Evolutionary conservation across 2,113 vertebrate genomes (phyloP).

Genomic region (Sterrhoptilus dennistouni): DNA sequence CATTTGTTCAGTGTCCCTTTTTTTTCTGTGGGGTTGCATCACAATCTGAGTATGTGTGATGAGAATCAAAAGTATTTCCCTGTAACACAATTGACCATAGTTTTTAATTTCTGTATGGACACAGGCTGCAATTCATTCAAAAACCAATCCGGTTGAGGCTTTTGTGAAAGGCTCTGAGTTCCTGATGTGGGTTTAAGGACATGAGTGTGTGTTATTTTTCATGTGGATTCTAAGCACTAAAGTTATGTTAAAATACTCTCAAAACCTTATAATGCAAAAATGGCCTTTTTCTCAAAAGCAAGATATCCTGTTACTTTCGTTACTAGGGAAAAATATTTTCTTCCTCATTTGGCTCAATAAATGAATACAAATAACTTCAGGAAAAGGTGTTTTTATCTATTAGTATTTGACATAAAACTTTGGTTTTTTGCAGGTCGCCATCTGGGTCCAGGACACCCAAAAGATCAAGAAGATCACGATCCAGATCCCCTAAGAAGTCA

Average conservation of each 20-base stretch:
- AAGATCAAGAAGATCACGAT: slow-evolving; percentile 90
- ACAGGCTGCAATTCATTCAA: neutral
- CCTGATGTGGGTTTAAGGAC: neutral
- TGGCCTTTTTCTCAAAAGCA: neutral
- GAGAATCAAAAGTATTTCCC: neutral
- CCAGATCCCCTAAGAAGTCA: slow-evolving; percentile 95
- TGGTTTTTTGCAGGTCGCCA: slow-evolving; percentile 79
- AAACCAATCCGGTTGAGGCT: neutral
- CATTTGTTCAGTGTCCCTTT: neutral
- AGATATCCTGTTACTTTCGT: neutral
- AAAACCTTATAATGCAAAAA: neutral
- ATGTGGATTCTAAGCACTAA: neutral
- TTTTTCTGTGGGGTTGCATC: neutral
- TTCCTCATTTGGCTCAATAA: neutral
- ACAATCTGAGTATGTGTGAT: neutral
- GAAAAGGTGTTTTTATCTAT: neutral
- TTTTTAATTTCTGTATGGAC: neutral
- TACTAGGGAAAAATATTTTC: neutral
- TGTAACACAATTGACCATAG: neutral
- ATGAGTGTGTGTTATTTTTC: neutral
- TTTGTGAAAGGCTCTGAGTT: neutral
- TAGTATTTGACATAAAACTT: neutral
- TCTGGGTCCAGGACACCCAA: slow-evolving; percentile 96
- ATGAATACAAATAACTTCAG: neutral
- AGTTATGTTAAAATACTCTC: neutral